Percentiles rank a stretch among this genome's conserved stretches.
These are phyloP conservation scores for Petrocephalus sullivani DNA, from an alignment of 2,797 vertebrate genomes.

Conservation along the genomic window DNA sequence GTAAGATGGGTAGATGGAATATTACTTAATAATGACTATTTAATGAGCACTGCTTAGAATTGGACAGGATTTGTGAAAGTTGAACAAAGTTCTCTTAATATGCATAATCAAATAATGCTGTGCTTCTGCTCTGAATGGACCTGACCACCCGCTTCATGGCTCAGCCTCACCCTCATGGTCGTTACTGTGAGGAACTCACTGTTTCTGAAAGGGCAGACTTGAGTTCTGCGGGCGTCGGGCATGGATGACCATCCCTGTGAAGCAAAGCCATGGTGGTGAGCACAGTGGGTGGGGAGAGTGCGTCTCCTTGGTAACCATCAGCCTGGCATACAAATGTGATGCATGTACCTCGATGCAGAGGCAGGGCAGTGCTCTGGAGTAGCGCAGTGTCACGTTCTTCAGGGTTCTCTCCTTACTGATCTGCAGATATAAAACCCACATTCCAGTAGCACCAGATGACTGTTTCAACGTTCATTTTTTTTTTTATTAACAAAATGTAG, in stretches of 20 bases:
- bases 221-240: conserved; percentile 60
- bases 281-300: background rate
- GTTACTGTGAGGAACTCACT: conserved; percentile 41
- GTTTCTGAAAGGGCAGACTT: conserved; percentile 66
- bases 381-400: conserved; percentile 42
- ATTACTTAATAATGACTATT: background rate
- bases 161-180: background rate
- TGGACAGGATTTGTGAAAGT: background rate
- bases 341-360: conserved; percentile 66
- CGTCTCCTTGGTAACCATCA: background rate
- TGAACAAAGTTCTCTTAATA: background rate
- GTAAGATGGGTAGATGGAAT: background rate
- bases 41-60: background rate
- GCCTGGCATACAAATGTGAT: background rate
- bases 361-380: conserved; percentile 48
- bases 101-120: background rate
- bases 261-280: background rate
- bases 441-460: background rate
- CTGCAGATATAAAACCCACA: conserved; percentile 45
- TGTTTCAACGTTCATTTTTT: background rate
- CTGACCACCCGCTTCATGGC: too few relatives aligned
- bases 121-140: background rate
- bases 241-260: conserved; percentile 62
- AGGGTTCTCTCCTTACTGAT: conserved; percentile 49
- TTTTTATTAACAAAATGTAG: conserved; percentile 3